Percentiles rank a stretch among this genome's conserved stretches.
phyloP scores from a whole-genome alignment of 2,113 vertebrate species.

The Rallus limicola region DNA sequence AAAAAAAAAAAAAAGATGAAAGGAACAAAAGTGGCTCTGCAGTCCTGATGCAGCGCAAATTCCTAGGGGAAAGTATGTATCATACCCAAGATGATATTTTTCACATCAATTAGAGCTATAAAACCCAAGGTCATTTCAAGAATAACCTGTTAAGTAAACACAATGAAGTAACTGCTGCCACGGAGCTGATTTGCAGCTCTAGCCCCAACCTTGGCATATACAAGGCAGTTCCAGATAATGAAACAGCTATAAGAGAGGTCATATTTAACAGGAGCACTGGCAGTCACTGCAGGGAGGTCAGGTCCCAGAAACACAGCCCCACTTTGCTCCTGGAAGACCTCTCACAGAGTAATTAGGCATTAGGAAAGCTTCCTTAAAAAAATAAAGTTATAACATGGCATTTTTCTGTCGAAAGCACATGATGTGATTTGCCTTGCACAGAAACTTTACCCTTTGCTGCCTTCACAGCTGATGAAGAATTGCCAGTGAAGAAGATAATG shows the following conservation, averaged over 20 bases:
- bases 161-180: not conserved
- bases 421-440: not conserved
- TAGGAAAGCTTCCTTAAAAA: not conserved
- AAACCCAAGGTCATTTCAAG: not conserved
- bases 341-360: not conserved
- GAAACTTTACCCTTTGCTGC: not conserved
- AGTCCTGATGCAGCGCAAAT: not conserved
- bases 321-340: not conserved
- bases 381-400: not conserved
- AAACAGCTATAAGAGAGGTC: not conserved
- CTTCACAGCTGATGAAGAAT: not conserved
- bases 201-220: not conserved
- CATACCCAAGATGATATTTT: not conserved
- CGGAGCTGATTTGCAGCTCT: not conserved
- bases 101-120: not conserved
- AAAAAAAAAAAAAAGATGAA: slow-evolving; percentile 32
- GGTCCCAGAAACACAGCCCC: not conserved
- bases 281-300: not conserved
- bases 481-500: not conserved
- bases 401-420: not conserved
- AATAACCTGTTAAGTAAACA: not conserved
- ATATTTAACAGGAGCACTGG: not conserved
- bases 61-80: not conserved
- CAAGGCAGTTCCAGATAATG: not conserved
- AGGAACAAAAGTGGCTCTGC: not conserved